Conservation (phyloP, 1,140 invertebrate species). For the Leptopilina clavipes region DNA sequence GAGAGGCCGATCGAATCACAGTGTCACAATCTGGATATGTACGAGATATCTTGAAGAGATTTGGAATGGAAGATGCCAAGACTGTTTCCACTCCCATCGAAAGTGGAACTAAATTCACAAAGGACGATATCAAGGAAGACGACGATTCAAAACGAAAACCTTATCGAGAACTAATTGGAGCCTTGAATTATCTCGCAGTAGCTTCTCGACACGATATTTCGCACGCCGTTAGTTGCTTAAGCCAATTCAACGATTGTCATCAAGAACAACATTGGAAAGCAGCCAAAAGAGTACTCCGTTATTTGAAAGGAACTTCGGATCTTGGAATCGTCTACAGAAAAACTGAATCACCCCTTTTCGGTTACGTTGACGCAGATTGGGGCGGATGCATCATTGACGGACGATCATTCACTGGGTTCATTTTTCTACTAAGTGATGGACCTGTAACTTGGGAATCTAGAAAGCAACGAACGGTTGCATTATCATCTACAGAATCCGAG, state of each 20-base stretch:
- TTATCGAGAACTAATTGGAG: background rate
- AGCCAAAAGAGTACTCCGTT: background rate
- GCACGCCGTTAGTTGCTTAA: background rate
- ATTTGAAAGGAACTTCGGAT: background rate
- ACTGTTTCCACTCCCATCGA: background rate
- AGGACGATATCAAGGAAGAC: background rate
- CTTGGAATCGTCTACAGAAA: background rate
- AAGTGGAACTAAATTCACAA: background rate
- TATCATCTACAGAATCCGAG: background rate
- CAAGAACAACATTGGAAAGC: background rate
- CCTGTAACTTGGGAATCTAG: background rate
- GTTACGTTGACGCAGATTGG: background rate
- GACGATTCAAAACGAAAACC: background rate
- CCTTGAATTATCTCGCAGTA: background rate
- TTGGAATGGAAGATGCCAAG: background rate
- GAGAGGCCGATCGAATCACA: background rate
- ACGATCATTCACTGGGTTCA: background rate
- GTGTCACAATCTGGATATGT: background rate
- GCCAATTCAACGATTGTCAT: background rate
- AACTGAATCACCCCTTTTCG: background rate
- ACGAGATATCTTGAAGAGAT: background rate
- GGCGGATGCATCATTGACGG: background rate
- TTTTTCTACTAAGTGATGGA: background rate
- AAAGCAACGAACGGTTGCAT: background rate
- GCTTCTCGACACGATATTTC: background rate